These are phyloP conservation scores for Apis mellifera DNA, from an alignment of 1,140 invertebrate species.

Conservation along the genomic window DNA sequence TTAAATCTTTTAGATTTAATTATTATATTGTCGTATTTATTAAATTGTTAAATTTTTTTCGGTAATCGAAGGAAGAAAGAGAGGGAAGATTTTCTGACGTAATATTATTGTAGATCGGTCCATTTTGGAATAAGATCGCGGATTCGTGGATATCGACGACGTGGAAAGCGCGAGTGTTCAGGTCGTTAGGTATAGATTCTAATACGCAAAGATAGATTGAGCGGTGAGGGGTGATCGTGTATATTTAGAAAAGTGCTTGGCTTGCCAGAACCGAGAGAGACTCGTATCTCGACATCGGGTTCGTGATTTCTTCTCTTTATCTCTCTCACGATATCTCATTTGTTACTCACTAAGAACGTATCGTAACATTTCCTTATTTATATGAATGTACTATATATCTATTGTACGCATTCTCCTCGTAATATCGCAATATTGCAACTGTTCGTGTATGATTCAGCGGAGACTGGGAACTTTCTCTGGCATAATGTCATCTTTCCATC, in stretches of 20 bases:
- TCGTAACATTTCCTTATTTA: constrained; percentile 18
- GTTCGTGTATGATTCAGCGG: too few species aligned
- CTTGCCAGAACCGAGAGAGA: constrained; percentile 79
- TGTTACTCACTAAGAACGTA: neutral
- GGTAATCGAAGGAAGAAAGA: neutral
- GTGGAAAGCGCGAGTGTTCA: constrained; percentile 49
- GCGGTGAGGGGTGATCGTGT: constrained; percentile 78
- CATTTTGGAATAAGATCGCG: constrained; percentile 30
- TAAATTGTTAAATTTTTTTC: too few species aligned
- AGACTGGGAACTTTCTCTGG: too few species aligned
- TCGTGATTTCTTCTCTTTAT: constrained; percentile 56
- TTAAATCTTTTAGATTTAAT: too few species aligned
- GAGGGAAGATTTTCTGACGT: neutral
- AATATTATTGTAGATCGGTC: neutral
- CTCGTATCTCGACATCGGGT: constrained; percentile 51
- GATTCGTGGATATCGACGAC: constrained; percentile 1
- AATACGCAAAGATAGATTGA: constrained; percentile 81
- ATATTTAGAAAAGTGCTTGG: constrained; percentile 80
- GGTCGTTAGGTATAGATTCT: constrained; percentile 76
- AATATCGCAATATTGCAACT: too few species aligned
- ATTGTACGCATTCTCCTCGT: too few species aligned
- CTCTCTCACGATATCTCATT: constrained; percentile 5
- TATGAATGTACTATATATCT: too few species aligned
- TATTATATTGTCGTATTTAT: too few species aligned
- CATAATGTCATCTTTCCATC: too few species aligned